Evolutionary conservation across 2,797 vertebrate species (phyloP).

Genomic region (Paedocypris micromegethes): DNA sequence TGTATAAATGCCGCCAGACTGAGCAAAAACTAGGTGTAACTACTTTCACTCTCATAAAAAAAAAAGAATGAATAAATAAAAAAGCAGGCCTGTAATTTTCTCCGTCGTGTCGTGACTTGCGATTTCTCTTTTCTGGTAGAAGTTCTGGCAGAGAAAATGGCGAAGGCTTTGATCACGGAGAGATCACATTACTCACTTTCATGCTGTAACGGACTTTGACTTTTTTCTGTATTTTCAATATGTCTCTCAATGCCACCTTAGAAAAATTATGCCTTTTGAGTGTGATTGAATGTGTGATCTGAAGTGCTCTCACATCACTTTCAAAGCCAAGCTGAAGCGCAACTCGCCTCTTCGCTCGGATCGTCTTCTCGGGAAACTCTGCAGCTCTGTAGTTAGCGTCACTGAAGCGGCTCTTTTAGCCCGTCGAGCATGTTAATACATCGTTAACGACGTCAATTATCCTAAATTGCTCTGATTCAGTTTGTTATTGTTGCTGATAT

Average conservation of each 20-base stretch:
- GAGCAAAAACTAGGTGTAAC: not conserved
- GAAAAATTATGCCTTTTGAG: constrained; percentile 31
- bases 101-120: not conserved
- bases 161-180: constrained; percentile 16
- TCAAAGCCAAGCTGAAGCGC: constrained; percentile 17
- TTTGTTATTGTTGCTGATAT: too few species aligned
- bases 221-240: constrained; percentile 18
- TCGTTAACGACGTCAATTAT: too few species aligned
- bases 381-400: too few species aligned
- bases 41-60: not conserved
- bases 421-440: too few species aligned
- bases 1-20: too few species aligned
- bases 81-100: constrained; percentile 10
- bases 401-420: too few species aligned
- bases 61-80: not conserved
- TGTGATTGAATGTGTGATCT: constrained; percentile 26
- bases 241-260: constrained; percentile 9
- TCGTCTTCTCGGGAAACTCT: too few species aligned
- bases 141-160: not conserved
- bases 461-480: too few species aligned
- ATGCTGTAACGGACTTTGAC: constrained; percentile 17
- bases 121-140: not conserved
- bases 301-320: constrained; percentile 22
- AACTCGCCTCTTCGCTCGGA: too few species aligned
- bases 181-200: constrained; percentile 7